phyloP scores from a whole-genome alignment of 2,888 invertebrate species.

The Scaptomyza flava region DNA sequence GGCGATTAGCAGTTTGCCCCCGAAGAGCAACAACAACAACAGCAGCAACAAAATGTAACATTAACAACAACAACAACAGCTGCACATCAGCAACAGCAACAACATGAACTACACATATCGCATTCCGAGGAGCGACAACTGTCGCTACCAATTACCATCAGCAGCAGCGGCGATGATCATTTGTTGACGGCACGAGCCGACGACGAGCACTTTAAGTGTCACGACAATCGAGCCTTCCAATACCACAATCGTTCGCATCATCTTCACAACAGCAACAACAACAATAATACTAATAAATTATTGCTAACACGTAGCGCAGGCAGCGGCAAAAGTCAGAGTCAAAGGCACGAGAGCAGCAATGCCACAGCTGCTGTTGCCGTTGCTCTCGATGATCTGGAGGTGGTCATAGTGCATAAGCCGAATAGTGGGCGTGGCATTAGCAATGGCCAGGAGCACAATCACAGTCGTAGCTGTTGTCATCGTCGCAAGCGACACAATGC shows the following conservation, averaged over 20 bases:
- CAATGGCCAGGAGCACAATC: slow-evolving; percentile 30
- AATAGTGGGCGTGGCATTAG: slow-evolving; percentile 24
- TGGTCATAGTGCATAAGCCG: slow-evolving; percentile 76
- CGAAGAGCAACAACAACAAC: slow-evolving; percentile 84
- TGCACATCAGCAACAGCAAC: slow-evolving; percentile 70
- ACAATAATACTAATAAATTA: slow-evolving; percentile 73
- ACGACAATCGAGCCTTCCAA: slow-evolving; percentile 83
- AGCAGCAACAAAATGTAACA: slow-evolving; percentile 66
- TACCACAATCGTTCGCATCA: slow-evolving; percentile 48
- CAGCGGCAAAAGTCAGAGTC: slow-evolving; percentile 60
- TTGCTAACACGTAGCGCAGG: slow-evolving; percentile 63
- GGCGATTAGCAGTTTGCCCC: slow-evolving; percentile 88
- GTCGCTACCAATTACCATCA: slow-evolving; percentile 76
- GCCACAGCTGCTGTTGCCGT: slow-evolving; percentile 49
- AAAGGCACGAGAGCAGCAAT: slow-evolving; percentile 38
- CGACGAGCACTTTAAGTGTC: slow-evolving; percentile 79
- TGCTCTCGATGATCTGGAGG: slow-evolving; percentile 61
- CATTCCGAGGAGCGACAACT: slow-evolving; percentile 78
- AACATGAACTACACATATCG: slow-evolving; percentile 67
- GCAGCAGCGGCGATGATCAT: slow-evolving; percentile 82
- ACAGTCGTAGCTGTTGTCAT: slow-evolving; percentile 46
- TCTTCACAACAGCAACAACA: slow-evolving; percentile 45
- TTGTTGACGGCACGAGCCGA: slow-evolving; percentile 81
- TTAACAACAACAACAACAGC: slow-evolving; percentile 44
- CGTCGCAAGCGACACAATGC: slow-evolving; percentile 81